Conservation (phyloP, 2,888 invertebrate species). For the Phaedon cochleariae region DNA sequence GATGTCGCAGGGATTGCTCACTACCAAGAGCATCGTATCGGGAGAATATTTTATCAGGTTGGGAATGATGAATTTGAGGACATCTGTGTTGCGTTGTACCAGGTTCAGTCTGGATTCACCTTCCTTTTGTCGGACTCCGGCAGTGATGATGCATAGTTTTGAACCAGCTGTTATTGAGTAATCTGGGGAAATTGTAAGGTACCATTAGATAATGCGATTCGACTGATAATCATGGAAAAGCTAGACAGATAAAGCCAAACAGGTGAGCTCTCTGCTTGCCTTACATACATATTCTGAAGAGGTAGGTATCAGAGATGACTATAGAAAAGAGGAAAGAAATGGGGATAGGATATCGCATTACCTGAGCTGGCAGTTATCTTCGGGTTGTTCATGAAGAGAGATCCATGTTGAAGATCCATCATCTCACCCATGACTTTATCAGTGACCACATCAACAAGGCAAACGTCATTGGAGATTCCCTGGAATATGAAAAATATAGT, state of each 20-base stretch:
- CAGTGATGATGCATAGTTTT: constrained; percentile 87
- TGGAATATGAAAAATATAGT: constrained; percentile 51
- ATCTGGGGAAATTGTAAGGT: constrained; percentile 70
- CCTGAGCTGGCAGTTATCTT: constrained; percentile 78
- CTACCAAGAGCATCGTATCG: constrained; percentile 83
- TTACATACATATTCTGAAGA: too few species aligned
- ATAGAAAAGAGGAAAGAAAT: background rate
- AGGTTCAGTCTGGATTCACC: constrained; percentile 88
- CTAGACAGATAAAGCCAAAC: too few species aligned
- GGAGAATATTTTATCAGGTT: constrained; percentile 85
- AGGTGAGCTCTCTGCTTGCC: too few species aligned
- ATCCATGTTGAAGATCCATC: constrained; percentile 91
- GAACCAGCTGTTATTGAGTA: constrained; percentile 82
- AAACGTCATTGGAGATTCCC: constrained; percentile 82
- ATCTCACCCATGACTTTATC: constrained; percentile 89
- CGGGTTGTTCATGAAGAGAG: constrained; percentile 82
- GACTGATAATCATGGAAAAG: too few species aligned
- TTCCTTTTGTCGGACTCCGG: constrained; percentile 91
- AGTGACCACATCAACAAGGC: constrained; percentile 80
- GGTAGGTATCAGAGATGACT: background rate
- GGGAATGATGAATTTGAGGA: constrained; percentile 87
- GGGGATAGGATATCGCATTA: constrained; percentile 51
- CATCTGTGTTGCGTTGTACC: constrained; percentile 90
- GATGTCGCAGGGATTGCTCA: constrained; percentile 93
- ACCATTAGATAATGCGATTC: background rate